phyloP scores from a whole-genome alignment of 2,113 vertebrate species.

The Nyctibius bracteatus region DNA sequence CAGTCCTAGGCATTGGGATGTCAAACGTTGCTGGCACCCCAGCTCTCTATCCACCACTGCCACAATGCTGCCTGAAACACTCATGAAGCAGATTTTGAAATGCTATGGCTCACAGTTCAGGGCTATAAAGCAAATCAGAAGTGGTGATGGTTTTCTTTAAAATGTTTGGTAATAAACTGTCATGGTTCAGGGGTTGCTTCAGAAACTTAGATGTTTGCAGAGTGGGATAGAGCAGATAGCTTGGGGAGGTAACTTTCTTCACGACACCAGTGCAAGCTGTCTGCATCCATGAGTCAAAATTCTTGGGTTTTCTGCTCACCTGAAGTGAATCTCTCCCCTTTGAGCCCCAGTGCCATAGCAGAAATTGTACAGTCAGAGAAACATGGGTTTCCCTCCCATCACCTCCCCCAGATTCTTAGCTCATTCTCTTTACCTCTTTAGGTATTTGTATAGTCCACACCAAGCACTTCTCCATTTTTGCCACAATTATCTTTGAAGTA shows the following conservation, averaged over 20 bases:
- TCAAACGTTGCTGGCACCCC: not conserved
- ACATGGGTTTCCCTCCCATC: not conserved
- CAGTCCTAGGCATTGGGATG: not conserved
- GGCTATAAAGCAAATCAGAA: not conserved
- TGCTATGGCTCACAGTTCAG: not conserved
- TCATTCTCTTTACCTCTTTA: not conserved
- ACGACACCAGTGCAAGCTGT: not conserved
- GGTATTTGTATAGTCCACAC: not conserved
- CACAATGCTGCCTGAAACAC: not conserved
- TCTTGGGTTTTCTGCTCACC: not conserved
- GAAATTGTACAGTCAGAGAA: not conserved
- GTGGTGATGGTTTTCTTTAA: not conserved
- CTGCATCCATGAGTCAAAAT: not conserved
- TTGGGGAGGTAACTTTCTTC: not conserved
- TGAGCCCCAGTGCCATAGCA: not conserved
- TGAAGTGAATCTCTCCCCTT: not conserved
- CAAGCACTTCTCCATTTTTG: not conserved
- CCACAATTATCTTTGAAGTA: not conserved
- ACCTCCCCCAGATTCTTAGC: not conserved
- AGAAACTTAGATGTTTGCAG: not conserved
- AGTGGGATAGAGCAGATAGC: not conserved
- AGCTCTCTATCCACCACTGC: not conserved
- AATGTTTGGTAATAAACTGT: not conserved
- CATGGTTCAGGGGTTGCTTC: not conserved
- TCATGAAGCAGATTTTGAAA: not conserved